Conservation (phyloP, 2,113 vertebrate genomes). For the Clarias gariepinus region DNA sequence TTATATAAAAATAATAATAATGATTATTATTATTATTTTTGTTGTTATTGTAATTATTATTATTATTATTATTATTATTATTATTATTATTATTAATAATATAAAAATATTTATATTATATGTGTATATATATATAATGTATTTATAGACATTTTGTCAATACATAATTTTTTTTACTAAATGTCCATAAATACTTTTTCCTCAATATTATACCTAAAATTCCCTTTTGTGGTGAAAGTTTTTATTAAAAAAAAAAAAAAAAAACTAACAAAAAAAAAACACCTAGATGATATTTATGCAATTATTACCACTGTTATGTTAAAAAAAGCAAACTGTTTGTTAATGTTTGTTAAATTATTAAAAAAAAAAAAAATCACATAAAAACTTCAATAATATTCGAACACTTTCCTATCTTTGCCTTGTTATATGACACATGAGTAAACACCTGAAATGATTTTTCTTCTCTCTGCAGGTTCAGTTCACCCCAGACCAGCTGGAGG, state of each 20-base stretch:
- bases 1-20: too few species aligned
- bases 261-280: background rate
- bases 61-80: too few species aligned
- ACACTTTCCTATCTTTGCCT: background rate
- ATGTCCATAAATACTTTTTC: too few species aligned
- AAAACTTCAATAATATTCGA: too few species aligned
- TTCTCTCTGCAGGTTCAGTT: conserved; percentile 68
- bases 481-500: conserved; percentile 74
- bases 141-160: too few species aligned
- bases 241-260: background rate
- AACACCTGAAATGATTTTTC: background rate
- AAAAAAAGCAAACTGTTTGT: background rate
- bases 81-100: too few species aligned
- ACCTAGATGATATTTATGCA: background rate
- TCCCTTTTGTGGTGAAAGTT: background rate
- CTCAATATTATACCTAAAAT: background rate
- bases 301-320: background rate
- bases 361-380: background rate
- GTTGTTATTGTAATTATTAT: too few species aligned
- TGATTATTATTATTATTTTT: too few species aligned
- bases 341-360: too few species aligned
- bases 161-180: too few species aligned
- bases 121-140: too few species aligned
- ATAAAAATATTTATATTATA: too few species aligned
- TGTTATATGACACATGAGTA: background rate